Base-by-base conservation (phyloP, 1,140 invertebrate genomes). In the Hylyphantes graminicola region DNA sequence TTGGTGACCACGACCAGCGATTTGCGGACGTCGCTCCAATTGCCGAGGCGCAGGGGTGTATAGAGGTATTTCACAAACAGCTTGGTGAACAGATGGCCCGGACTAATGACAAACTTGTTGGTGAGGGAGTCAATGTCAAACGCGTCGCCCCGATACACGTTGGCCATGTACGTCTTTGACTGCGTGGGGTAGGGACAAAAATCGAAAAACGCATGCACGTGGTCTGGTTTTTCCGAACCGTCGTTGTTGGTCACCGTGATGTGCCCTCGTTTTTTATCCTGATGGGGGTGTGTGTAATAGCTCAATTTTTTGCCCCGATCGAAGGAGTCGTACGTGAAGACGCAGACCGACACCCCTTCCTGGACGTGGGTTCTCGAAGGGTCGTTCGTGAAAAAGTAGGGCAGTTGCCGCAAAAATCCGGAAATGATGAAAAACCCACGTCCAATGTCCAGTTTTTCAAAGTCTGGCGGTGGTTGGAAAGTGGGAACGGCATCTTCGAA, bases 321-420 rank as follows among this genome's bases (percentile, higher is more conserved):
- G 70, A n/a, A 6, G n/a, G 70, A 12, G 19, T 73, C 70, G 51
- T 73, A 73, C 8, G 51, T 19, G 51, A 54, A 73, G 51, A 7
- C 7, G 11, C 70, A 53, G 7, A 73, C 51, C 8, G 17, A 54
- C 7, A 11, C 55, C 10, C 55, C 55, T 54, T 55, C n/a, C 17
- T 54, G 12, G 5, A 73, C 9, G 19, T 73, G 70, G 4, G 70
- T 73, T 13, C 55, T 73, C n/a, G 70, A 54, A 10, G 70, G 51
- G 57, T 73, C 70, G 15, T 73, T 73, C 12, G 70, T 73, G 35
- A 73, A 73, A 7, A 73, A 73, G 35, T 73, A 73, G 21, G 70
- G 70, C 19, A 73, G 7, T 8, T 73, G 70, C n/a, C n/a, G n/a
- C n/a, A n/a, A n/a, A n/a, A n/a, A n/a, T n/a, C n/a, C n/a, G n/a